Conservation (phyloP, 2,888 invertebrate species). For the Flexamia atlantica region DNA sequence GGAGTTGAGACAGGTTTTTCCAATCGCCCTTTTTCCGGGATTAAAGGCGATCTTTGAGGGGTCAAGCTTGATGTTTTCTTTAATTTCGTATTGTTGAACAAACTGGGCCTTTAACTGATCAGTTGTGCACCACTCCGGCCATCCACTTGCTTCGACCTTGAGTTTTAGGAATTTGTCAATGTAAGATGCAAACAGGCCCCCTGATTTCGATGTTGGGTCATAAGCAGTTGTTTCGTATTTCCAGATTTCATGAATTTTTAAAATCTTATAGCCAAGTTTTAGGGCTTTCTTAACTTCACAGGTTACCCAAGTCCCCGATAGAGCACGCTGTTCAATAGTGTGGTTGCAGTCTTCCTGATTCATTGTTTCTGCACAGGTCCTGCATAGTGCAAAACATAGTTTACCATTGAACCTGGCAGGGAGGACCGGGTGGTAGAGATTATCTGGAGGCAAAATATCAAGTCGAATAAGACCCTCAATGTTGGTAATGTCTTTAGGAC, state of each 20-base stretch:
- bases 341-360: slow-evolving; percentile 70
- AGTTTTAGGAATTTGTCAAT: slow-evolving; percentile 72
- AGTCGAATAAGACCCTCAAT: slow-evolving; percentile 45
- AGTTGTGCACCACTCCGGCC: slow-evolving; percentile 68
- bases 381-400: slow-evolving; percentile 59
- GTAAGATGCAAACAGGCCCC: slow-evolving; percentile 72
- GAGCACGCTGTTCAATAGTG: slow-evolving; percentile 68
- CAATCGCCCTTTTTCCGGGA: neutral
- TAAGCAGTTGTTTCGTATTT: slow-evolving; percentile 71
- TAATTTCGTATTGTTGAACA: neutral
- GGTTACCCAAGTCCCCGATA: slow-evolving; percentile 72
- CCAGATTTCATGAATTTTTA: slow-evolving; percentile 71
- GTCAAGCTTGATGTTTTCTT: slow-evolving; percentile 6
- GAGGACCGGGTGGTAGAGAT: slow-evolving; percentile 71
- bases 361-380: slow-evolving; percentile 19
- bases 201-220: slow-evolving; percentile 65
- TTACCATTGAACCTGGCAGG: slow-evolving; percentile 70
- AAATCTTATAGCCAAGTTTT: slow-evolving; percentile 1
- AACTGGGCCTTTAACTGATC: slow-evolving; percentile 64
- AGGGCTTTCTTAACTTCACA: slow-evolving; percentile 72
- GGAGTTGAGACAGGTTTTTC: slow-evolving; percentile 18
- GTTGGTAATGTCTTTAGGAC: slow-evolving; percentile 1
- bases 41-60: neutral
- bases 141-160: slow-evolving; percentile 70
- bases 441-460: slow-evolving; percentile 52